Evolutionary conservation across 2,888 invertebrate species (phyloP), one percentile per base, ranked within the genome.

Genomic region (Dorcus parallelipipedus): DNA sequence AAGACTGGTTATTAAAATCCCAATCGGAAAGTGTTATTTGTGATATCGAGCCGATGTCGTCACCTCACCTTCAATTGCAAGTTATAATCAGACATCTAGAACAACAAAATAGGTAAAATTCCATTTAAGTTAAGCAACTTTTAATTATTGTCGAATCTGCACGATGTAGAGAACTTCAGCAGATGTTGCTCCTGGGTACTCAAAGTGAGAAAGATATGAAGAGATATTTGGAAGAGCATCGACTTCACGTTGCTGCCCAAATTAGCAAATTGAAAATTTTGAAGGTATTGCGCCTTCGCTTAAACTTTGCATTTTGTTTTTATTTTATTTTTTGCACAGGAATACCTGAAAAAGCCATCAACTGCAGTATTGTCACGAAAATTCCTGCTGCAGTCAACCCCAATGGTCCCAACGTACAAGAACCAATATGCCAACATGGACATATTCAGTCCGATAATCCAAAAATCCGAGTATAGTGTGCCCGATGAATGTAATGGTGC

Each of bases 11-110:
- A 49, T 59, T 66, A 38, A 66, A 65, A 60, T 64, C 70, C 26
- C 39, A 64, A 61, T 50, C 68, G 1, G 62, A 62, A 26, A 67
- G 68, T n/a, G 61, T 61, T 39, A 54, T 68, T 9, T 66, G 64
- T 56, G 67, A 71, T 50, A 63, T 72, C 38, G 69, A 70, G 54
- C 73, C 78, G 0, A 62, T 74, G 48, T 79, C 75, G 9, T 84
- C 84, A 63, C 86, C 87, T 0, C 80, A 84, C 14, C 76, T 79
- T 14, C 85, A 90, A 70, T 73, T 91, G 49, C 86, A 89, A 68
- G 84, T 86, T 69, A 86, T 90, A 63, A 90, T 91, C 51, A 81
- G 79, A 59, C 86, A 89, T 68, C 76, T 91, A 61, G 90, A 91
- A 76, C 80, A 83, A 43, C 86, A 88, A 72, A 87, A 86, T 67